These are phyloP conservation scores for Dunckerocampus dactyliophorus DNA, from an alignment of 2,113 vertebrate genomes.

Conservation along the genomic window DNA sequence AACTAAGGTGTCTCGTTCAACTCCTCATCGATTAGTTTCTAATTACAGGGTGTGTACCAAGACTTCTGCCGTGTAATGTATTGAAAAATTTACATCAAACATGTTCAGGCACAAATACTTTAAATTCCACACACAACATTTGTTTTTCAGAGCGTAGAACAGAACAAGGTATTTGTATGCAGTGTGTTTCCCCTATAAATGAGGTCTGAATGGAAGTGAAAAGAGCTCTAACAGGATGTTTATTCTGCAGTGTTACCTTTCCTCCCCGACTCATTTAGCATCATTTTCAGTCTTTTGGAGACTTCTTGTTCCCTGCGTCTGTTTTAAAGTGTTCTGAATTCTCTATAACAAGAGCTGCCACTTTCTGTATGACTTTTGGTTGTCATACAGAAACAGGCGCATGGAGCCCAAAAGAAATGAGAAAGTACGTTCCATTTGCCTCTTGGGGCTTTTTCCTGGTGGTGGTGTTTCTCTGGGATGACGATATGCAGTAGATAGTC, in stretches of 20 bases:
- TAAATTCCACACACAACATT: not conserved
- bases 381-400: conserved; percentile 38
- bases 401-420: conserved; percentile 27
- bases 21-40: not conserved
- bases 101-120: not conserved
- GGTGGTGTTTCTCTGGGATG: too few species aligned
- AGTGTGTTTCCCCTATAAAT: not conserved
- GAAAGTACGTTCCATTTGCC: conserved; percentile 22
- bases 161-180: not conserved
- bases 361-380: too few species aligned
- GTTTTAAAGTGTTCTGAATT: conserved; percentile 1
- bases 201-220: conserved; percentile 1
- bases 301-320: conserved; percentile 17
- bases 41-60: not conserved
- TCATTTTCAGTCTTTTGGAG: conserved; percentile 10
- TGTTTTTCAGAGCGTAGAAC: not conserved
- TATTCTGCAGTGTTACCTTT: conserved; percentile 20
- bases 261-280: conserved; percentile 19
- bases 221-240: conserved; percentile 1
- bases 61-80: not conserved
- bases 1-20: not conserved
- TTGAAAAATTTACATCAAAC: not conserved
- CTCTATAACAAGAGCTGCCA: conserved; percentile 2
- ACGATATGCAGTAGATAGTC: too few species aligned
- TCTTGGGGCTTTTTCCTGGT: conserved; percentile 9